Percentiles rank a stretch among this genome's conserved stretches.
These are phyloP conservation scores for Arbacia lixula DNA, from an alignment of 53 echinoderm and acorn worm genomes.

Conservation along the genomic window DNA sequence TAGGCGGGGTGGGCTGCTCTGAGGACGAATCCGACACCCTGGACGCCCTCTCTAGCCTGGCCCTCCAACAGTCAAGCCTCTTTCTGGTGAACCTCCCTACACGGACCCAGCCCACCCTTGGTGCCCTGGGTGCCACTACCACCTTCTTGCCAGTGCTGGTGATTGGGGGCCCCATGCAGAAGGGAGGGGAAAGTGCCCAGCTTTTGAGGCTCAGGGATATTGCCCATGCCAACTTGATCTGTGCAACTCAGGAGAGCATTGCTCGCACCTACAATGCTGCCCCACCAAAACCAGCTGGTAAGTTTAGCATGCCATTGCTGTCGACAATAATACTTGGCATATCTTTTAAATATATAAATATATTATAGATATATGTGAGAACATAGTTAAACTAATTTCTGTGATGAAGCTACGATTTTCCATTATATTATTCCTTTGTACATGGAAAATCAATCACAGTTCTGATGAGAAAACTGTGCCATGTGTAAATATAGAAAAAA, in stretches of 20 bases:
- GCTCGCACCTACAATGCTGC: conserved; percentile 74
- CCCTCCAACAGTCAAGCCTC: conserved; percentile 71
- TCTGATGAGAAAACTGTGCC: no score
- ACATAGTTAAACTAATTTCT: no score
- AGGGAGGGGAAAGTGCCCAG: conserved; percentile 63
- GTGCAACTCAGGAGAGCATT: conserved; percentile 95
- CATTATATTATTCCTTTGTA: no score
- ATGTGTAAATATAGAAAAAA: no score
- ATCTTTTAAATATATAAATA: no score
- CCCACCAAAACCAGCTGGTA: conserved; percentile 64
- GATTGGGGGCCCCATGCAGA: conserved; percentile 69
- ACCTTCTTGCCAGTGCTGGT: conserved; percentile 80
- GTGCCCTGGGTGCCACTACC: conserved; percentile 49
- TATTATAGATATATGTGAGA: no score
- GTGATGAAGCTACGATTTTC: no score
- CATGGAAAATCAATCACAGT: no score
- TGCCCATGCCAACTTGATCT: conserved; percentile 93
- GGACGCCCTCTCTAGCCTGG: conserved; percentile 67
- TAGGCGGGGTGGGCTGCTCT: background rate
- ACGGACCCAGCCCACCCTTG: conserved; percentile 25
- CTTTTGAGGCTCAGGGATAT: conserved; percentile 78
- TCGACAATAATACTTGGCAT: no score
- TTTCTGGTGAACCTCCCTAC: conserved; percentile 79
- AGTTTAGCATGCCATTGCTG: background rate
- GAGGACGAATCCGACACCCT: conserved; percentile 30